Evolutionary conservation across 2,797 vertebrate species (phyloP).

Genomic region (Silurus lanzhouensis): DNA sequence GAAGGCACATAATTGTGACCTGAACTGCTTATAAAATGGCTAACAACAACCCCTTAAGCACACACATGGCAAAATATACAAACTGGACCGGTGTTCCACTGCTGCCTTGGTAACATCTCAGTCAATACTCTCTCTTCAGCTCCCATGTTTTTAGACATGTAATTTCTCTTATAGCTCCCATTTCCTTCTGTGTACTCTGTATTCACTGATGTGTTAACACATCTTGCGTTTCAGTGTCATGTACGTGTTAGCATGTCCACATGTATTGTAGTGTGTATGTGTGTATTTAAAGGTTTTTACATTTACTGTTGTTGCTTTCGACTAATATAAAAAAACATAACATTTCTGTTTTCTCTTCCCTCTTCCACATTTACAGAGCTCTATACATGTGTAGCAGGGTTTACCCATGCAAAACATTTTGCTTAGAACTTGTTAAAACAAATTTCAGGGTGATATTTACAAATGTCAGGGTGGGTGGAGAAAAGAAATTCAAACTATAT

Average conservation of each 20-base stretch:
- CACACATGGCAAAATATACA: not conserved
- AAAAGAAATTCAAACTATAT: no score
- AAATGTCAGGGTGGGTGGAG: no score
- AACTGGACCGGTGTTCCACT: not conserved
- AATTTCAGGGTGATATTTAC: not conserved
- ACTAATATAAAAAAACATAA: not conserved
- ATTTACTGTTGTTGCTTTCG: not conserved
- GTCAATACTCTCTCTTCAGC: not conserved
- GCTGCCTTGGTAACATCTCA: not conserved
- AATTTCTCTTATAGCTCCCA: not conserved
- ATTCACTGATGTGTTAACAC: not conserved
- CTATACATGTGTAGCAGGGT: not conserved
- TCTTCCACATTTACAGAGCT: not conserved
- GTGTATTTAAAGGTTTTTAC: not conserved
- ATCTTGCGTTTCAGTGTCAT: not conserved
- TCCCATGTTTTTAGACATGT: not conserved
- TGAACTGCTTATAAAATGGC: not conserved
- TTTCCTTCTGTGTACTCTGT: slow-evolving; percentile 1
- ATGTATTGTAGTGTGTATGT: not conserved
- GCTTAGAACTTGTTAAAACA: not conserved
- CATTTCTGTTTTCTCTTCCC: not conserved
- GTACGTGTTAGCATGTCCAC: not conserved
- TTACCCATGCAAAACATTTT: not conserved
- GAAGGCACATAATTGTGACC: not conserved
- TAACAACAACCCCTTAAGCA: not conserved